Percentiles rank a stretch among this genome's conserved stretches.
Evolutionary conservation across 2,797 vertebrate genomes (phyloP).

Genomic region (Eurystomus glaucurus): DNA sequence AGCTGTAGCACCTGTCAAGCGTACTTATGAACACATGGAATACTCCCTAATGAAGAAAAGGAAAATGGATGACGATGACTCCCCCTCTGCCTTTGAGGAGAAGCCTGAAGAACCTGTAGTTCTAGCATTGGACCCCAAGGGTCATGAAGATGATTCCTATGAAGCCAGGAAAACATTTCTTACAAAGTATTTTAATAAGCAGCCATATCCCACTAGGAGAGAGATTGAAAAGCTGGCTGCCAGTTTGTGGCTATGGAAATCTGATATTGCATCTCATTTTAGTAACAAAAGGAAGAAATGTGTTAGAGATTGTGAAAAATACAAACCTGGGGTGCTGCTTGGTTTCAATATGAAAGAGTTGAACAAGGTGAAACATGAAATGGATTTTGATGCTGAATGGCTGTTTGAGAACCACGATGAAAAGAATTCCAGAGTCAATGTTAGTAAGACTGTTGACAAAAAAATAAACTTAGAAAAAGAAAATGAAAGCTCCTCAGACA

Average conservation of each 20-base stretch:
- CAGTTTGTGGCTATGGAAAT: conserved; percentile 98
- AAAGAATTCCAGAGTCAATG: conserved; percentile 89
- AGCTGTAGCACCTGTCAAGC: conserved; percentile 86
- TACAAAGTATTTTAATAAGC: conserved; percentile 93
- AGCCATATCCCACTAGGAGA: conserved; percentile 92
- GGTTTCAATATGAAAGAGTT: conserved; percentile 96
- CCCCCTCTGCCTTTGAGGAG: conserved; percentile 87
- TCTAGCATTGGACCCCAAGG: conserved; percentile 94
- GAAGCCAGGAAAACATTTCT: conserved; percentile 96
- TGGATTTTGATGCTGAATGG: conserved; percentile 87
- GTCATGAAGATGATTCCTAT: conserved; percentile 94
- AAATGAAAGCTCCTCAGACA: conserved; percentile 88
- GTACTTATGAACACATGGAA: conserved; percentile 89
- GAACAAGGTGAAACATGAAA: conserved; percentile 89
- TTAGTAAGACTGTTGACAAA: conserved; percentile 91
- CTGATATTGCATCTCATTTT: conserved; percentile 96
- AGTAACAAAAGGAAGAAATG: conserved; percentile 93
- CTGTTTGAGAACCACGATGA: conserved; percentile 86
- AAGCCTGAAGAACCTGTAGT: conserved; percentile 92
- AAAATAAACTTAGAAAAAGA: conserved; percentile 88
- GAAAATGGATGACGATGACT: conserved; percentile 86
- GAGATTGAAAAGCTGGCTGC: conserved; percentile 96
- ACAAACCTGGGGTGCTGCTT: conserved; percentile 89
- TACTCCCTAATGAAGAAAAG: conserved; percentile 90
- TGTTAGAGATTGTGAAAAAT: conserved; percentile 90